Conservation (phyloP, 2,797 vertebrate species). For the Mycteria americana region DNA sequence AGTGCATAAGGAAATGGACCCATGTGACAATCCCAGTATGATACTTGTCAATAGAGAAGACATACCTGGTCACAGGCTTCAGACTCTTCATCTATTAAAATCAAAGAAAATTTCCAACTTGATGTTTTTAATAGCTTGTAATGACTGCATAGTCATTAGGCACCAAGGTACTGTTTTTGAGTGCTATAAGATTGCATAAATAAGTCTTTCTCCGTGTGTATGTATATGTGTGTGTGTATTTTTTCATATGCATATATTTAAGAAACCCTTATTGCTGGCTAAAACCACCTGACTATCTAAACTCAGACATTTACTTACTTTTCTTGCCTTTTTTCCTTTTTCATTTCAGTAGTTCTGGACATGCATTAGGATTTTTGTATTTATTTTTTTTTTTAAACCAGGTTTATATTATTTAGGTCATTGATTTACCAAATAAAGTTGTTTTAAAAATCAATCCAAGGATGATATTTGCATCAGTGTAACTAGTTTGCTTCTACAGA, state of each 20-base stretch:
- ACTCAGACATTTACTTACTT: background rate
- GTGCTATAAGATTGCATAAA: background rate
- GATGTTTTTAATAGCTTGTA: background rate
- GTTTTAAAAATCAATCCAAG: background rate
- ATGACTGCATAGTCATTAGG: background rate
- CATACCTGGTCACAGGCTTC: rapidly evolving
- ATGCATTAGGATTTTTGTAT: background rate
- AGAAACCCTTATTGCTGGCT: background rate
- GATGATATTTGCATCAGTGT: background rate
- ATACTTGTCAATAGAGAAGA: background rate
- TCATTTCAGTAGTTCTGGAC: background rate
- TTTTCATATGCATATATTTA: background rate
- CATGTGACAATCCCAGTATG: background rate
- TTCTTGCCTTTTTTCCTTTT: background rate
- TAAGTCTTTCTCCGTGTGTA: background rate
- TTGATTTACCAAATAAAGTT: background rate
- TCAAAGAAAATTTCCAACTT: background rate
- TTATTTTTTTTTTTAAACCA: background rate
- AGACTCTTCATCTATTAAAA: background rate
- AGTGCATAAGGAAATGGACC: background rate
- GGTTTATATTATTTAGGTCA: background rate
- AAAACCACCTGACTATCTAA: background rate
- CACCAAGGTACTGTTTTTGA: background rate
- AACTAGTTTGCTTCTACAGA: background rate
- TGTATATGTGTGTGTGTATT: background rate